phyloP scores from a whole-genome alignment of 2,888 invertebrate species.

The Erebia ligea region DNA sequence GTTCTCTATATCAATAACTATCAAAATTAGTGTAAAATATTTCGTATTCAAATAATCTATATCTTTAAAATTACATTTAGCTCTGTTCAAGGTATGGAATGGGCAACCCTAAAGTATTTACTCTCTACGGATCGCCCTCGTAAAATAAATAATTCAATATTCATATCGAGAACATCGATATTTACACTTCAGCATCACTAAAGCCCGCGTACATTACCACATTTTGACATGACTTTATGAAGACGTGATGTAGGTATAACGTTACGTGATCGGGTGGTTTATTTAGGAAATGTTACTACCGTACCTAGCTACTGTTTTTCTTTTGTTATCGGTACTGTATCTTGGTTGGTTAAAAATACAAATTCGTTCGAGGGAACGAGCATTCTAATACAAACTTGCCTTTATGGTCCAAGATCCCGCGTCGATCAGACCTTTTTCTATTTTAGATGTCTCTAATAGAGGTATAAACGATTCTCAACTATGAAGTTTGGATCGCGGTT shows the following conservation, averaged over 20 bases:
- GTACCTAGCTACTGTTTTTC: conserved; percentile 1
- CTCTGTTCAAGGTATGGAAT: not conserved
- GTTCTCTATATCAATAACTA: too few relatives aligned
- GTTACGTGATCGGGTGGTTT: conserved; percentile 38
- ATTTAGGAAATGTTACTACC: conserved; percentile 31
- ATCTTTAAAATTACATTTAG: not conserved
- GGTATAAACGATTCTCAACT: too few relatives aligned
- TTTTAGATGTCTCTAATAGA: too few relatives aligned
- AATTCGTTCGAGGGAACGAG: too few relatives aligned
- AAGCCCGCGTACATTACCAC: conserved; percentile 39
- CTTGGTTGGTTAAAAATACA: too few relatives aligned
- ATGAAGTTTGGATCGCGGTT: too few relatives aligned
- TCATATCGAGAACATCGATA: conserved; percentile 5
- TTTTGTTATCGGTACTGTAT: not conserved
- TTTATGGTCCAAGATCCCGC: too few relatives aligned
- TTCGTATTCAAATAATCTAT: too few relatives aligned
- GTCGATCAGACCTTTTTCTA: too few relatives aligned
- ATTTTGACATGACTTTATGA: conserved; percentile 49
- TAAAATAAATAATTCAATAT: conserved; percentile 7
- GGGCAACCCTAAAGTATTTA: not conserved
- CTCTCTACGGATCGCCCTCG: not conserved
- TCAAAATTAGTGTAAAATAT: too few relatives aligned
- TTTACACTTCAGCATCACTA: conserved; percentile 27
- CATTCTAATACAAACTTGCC: too few relatives aligned
- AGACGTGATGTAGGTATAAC: conserved; percentile 48